Conservation (phyloP, 2,888 invertebrate species). For the Euphydryas editha region DNA sequence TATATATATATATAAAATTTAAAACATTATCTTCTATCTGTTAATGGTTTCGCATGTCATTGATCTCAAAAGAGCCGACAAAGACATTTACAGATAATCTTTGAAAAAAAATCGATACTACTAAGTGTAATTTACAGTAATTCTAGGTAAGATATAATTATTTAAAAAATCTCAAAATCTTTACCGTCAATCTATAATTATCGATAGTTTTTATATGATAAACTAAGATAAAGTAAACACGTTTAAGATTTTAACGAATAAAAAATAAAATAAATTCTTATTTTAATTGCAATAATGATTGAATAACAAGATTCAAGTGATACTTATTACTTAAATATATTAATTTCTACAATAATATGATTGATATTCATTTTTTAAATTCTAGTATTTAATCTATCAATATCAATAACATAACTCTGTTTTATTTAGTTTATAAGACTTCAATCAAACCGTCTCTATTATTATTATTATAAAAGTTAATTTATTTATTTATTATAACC, state of each 20-base stretch:
- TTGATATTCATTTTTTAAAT: too few species aligned
- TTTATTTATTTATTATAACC: too few species aligned
- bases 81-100: neutral
- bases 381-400: too few species aligned
- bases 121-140: neutral
- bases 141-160: neutral
- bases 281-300: neutral
- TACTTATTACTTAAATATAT: too few species aligned
- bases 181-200: neutral
- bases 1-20: too few species aligned
- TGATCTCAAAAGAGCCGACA: neutral
- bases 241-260: neutral
- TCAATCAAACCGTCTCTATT: too few species aligned
- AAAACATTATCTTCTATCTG: too few species aligned
- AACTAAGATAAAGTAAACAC: neutral
- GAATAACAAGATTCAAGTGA: neutral
- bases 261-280: neutral
- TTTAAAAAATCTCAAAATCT: neutral
- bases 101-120: neutral
- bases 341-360: too few species aligned
- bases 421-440: too few species aligned
- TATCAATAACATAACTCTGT: too few species aligned
- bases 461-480: too few species aligned
- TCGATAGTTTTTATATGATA: neutral
- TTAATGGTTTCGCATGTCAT: too few species aligned